Percentiles rank a stretch among this genome's conserved stretches.
phyloP scores from a whole-genome alignment of 2,888 invertebrate genomes.

The Morinoia aosen region DNA sequence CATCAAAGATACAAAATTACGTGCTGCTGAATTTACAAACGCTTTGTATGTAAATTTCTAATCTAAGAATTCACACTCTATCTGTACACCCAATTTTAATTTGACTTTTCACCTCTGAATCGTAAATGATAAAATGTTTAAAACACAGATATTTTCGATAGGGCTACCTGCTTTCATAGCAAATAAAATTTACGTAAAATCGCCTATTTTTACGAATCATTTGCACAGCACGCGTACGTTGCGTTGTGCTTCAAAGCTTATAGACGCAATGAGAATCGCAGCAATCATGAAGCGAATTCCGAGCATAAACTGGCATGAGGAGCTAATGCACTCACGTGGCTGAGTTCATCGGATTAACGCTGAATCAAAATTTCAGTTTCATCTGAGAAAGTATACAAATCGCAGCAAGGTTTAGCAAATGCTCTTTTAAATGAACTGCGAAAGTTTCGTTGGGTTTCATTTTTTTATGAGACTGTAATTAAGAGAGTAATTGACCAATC shows the following conservation, averaged over 20 bases:
- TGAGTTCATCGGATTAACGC: no score
- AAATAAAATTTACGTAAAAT: background rate
- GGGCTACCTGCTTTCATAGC: background rate
- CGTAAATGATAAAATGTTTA: background rate
- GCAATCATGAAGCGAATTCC: background rate
- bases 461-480: slow-evolving; percentile 8
- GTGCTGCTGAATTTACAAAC: no score
- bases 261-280: background rate
- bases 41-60: background rate
- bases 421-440: background rate
- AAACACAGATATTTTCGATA: background rate
- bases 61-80: background rate
- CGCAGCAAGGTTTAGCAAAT: background rate
- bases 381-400: background rate
- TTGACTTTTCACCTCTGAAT: background rate
- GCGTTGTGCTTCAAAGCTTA: background rate
- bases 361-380: background rate
- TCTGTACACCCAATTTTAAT: background rate
- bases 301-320: background rate
- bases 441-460: background rate
- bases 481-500: slow-evolving; percentile 15
- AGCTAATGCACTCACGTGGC: background rate
- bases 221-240: background rate
- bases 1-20: no score
- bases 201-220: background rate